These are phyloP conservation scores for Andrena haemorrhoa DNA, from an alignment of 2,888 invertebrate species.

Conservation along the genomic window DNA sequence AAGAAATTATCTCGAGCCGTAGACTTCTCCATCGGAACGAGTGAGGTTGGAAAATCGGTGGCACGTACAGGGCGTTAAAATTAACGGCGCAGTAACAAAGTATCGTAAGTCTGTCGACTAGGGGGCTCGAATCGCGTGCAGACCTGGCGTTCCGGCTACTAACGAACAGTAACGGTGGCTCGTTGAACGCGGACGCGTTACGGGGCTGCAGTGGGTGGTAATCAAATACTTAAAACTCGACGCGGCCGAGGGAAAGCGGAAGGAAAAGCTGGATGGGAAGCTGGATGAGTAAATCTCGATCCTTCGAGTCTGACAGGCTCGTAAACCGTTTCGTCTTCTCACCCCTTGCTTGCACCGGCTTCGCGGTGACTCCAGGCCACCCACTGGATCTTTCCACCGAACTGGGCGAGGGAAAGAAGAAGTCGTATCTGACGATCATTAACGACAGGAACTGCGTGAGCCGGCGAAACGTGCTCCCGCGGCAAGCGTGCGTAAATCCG, in stretches of 20 bases:
- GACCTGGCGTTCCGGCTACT: conserved; percentile 69
- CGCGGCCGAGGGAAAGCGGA: conserved; percentile 34
- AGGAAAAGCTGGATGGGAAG: conserved; percentile 11
- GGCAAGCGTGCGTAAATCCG: not conserved
- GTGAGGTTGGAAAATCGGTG: conserved; percentile 80
- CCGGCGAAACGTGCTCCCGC: conserved; percentile 21
- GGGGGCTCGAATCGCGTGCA: conserved; percentile 72
- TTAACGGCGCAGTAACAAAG: conserved; percentile 84
- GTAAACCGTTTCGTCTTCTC: conserved; percentile 70
- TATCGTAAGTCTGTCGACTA: conserved; percentile 77
- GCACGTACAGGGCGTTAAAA: conserved; percentile 84
- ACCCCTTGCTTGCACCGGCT: conserved; percentile 19
- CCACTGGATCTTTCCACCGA: conserved; percentile 3
- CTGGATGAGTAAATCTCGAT: conserved; percentile 57
- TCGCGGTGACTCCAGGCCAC: not conserved
- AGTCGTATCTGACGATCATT: conserved; percentile 45
- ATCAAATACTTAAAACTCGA: conserved; percentile 82
- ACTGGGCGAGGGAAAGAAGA: conserved; percentile 20
- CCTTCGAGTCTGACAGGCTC: conserved; percentile 70
- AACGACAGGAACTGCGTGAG: conserved; percentile 5
- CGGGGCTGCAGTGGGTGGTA: conserved; percentile 77
- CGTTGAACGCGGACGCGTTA: conserved; percentile 74
- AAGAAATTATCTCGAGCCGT: conserved; percentile 5
- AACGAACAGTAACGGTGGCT: conserved; percentile 70
- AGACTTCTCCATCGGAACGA: not conserved